Percentiles rank a stretch among this genome's conserved stretches.
Conservation (phyloP, 2,888 invertebrate species). For the Apomyelois bistriatella region DNA sequence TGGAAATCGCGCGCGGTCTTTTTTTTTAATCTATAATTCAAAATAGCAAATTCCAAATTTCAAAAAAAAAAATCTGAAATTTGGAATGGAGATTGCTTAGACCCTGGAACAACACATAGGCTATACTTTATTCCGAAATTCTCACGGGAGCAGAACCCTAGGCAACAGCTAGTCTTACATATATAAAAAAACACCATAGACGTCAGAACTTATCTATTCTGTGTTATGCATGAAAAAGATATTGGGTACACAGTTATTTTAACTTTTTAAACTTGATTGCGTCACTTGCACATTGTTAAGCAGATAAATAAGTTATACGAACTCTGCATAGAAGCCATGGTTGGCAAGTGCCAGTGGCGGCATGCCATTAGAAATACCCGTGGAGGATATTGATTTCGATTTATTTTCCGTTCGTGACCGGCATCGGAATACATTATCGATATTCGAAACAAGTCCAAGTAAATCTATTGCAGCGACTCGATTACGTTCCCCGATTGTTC, state of each 20-base stretch:
- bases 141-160: too few relatives aligned
- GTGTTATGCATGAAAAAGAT: too few relatives aligned
- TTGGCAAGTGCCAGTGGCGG: slow-evolving; percentile 34
- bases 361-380: slow-evolving; percentile 59
- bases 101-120: too few relatives aligned
- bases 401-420: slow-evolving; percentile 68
- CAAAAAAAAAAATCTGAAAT: too few relatives aligned
- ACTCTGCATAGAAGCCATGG: not conserved
- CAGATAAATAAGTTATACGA: not conserved
- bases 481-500: slow-evolving; percentile 31
- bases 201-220: too few relatives aligned
- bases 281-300: not conserved
- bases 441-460: slow-evolving; percentile 43
- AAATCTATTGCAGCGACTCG: slow-evolving; percentile 25
- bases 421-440: slow-evolving; percentile 59
- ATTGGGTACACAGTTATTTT: not conserved
- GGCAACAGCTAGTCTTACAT: too few relatives aligned
- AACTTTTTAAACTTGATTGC: not conserved
- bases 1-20: too few relatives aligned
- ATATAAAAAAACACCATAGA: too few relatives aligned
- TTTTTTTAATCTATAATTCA: too few relatives aligned
- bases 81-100: too few relatives aligned
- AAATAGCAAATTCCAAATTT: too few relatives aligned
- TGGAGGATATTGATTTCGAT: slow-evolving; percentile 68
- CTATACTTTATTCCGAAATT: too few relatives aligned